These are phyloP conservation scores for Botia kubotai DNA, from an alignment of 2,797 vertebrate genomes.

Conservation along the genomic window DNA sequence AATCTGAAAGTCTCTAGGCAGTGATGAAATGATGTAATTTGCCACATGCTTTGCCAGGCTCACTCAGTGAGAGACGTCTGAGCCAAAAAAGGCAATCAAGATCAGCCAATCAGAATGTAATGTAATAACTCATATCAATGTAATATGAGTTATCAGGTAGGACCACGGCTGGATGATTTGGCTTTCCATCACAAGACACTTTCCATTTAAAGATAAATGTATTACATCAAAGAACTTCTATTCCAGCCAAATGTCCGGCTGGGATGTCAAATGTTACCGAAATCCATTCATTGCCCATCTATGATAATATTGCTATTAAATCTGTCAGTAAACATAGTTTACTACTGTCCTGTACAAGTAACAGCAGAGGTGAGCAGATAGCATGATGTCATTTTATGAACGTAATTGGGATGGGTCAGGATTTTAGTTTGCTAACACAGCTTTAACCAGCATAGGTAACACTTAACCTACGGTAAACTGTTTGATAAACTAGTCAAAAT, in stretches of 20 bases:
- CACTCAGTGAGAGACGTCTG: constrained; percentile 26
- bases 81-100: constrained; percentile 33
- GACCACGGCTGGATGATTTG: constrained; percentile 7
- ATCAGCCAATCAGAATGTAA: constrained; percentile 32
- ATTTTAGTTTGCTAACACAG: no score
- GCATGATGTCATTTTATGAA: no score
- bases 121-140: not conserved
- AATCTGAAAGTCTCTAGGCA: constrained; percentile 39
- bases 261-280: not conserved
- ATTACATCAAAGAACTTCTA: constrained; percentile 3
- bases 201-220: constrained; percentile 21
- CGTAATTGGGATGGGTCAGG: no score
- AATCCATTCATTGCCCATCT: not conserved
- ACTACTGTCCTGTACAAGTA: no score
- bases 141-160: constrained; percentile 2
- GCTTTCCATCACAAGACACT: constrained; percentile 15
- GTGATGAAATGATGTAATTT: constrained; percentile 45
- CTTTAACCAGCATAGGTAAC: no score
- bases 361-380: no score
- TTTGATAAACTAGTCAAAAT: no score
- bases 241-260: constrained; percentile 20
- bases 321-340: no score
- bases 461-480: no score
- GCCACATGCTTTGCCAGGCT: constrained; percentile 29
- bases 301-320: no score